Conservation (phyloP, 2,797 vertebrate genomes). For the Ptychobarbus kaznakovi region DNA sequence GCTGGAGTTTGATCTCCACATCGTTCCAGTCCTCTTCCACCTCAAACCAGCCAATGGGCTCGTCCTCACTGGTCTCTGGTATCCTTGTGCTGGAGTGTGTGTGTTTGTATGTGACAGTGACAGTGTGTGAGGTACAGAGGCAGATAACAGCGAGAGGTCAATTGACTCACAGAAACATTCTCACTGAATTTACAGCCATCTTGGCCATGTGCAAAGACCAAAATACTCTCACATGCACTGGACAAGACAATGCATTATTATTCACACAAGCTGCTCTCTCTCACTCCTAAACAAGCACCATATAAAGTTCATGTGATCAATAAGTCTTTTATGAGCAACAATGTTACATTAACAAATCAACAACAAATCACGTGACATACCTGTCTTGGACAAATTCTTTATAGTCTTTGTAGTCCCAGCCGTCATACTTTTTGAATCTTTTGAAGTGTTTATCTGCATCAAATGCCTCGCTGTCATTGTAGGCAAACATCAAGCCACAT, state of each 20-base stretch:
- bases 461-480: conserved; percentile 85
- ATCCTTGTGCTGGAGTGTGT: conserved; percentile 49
- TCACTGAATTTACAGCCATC: conserved; percentile 4
- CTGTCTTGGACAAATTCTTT: conserved; percentile 89
- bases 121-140: neutral
- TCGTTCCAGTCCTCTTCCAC: conserved; percentile 97
- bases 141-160: conserved; percentile 12
- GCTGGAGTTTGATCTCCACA: conserved; percentile 91
- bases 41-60: conserved; percentile 97
- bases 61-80: conserved; percentile 83
- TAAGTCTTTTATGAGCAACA: neutral
- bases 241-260: neutral
- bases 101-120: neutral
- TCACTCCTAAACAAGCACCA: neutral
- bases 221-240: neutral
- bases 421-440: conserved; percentile 89
- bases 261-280: neutral
- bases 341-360: neutral
- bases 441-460: conserved; percentile 93
- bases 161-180: neutral
- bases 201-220: neutral
- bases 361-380: conserved; percentile 70
- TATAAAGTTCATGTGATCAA: neutral
- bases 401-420: conserved; percentile 89
- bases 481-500: conserved; percentile 93